These are phyloP conservation scores for Naso thynnoides DNA, from an alignment of 2,797 vertebrate species.

Conservation along the genomic window DNA sequence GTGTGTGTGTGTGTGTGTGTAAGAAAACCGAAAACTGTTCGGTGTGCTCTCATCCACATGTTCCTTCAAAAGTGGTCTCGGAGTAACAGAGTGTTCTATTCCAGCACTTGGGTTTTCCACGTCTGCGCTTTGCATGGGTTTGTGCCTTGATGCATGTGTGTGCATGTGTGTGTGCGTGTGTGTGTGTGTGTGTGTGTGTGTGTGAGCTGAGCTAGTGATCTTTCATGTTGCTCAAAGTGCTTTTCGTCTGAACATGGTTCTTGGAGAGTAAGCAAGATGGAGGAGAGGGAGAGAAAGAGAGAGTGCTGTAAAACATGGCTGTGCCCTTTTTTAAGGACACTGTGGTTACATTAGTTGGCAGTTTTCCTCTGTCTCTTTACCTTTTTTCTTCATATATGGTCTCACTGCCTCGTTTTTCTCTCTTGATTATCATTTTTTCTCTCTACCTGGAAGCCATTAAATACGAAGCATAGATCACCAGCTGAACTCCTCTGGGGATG, in stretches of 20 bases:
- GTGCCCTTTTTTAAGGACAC: slow-evolving; percentile 56
- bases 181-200: slow-evolving; percentile 27
- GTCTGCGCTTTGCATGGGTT: slow-evolving; percentile 57
- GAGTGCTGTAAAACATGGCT: slow-evolving; percentile 41
- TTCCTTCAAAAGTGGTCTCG: slow-evolving; percentile 66
- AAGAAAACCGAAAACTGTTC: slow-evolving; percentile 62
- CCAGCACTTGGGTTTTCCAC: slow-evolving; percentile 63
- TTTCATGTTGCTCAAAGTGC: slow-evolving; percentile 68
- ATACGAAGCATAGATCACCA: background rate
- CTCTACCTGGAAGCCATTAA: slow-evolving; percentile 4
- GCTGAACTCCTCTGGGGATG: background rate
- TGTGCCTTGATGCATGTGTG: slow-evolving; percentile 41
- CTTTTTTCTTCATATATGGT: background rate
- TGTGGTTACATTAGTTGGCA: slow-evolving; percentile 24
- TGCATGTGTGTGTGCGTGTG: slow-evolving; percentile 16
- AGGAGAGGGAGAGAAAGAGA: slow-evolving; percentile 30
- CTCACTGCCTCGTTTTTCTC: background rate
- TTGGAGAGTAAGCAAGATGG: slow-evolving; percentile 44
- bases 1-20: slow-evolving; percentile 38
- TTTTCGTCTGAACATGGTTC: slow-evolving; percentile 62
- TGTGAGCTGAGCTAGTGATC: slow-evolving; percentile 51
- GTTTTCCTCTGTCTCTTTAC: background rate
- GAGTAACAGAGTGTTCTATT: slow-evolving; percentile 82
- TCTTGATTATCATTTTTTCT: background rate
- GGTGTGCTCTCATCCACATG: slow-evolving; percentile 59